These are phyloP conservation scores for Scaptomyza hsui DNA, from an alignment of 1,140 invertebrate genomes.

Conservation along the genomic window DNA sequence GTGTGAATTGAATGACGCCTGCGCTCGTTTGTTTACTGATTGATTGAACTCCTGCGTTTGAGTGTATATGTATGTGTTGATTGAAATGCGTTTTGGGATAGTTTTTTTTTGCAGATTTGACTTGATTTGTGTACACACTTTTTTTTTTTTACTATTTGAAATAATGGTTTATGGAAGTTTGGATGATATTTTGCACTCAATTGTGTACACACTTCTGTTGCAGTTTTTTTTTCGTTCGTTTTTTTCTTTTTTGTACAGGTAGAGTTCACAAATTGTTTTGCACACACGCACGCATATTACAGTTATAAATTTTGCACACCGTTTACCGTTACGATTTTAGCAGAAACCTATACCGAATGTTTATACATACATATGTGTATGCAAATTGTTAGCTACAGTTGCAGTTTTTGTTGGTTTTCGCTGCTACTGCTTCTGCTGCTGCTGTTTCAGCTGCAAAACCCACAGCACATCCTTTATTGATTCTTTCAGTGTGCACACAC, in stretches of 20 bases:
- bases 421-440: constrained; percentile 18
- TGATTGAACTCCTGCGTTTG: constrained; percentile 4
- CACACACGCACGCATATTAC: constrained; percentile 16
- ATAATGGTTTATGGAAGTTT: constrained; percentile 2
- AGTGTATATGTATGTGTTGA: constrained; percentile 12
- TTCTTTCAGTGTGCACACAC: constrained; percentile 74
- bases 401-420: constrained; percentile 28
- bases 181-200: neutral
- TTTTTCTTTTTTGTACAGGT: neutral
- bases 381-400: constrained; percentile 9
- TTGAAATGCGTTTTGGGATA: constrained; percentile 6
- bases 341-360: neutral
- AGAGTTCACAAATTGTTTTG: constrained; percentile 20
- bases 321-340: constrained; percentile 38
- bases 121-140: neutral
- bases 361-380: constrained; percentile 5
- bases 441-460: constrained; percentile 43
- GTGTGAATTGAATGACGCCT: constrained; percentile 9
- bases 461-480: constrained; percentile 80
- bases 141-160: constrained; percentile 1
- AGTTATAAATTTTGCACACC: constrained; percentile 23
- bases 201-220: neutral
- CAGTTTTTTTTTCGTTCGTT: constrained; percentile 8
- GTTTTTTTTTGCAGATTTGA: neutral
- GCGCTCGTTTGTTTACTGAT: constrained; percentile 6